Conservation (phyloP, 2,888 invertebrate genomes). For the Acronicta leporina region DNA sequence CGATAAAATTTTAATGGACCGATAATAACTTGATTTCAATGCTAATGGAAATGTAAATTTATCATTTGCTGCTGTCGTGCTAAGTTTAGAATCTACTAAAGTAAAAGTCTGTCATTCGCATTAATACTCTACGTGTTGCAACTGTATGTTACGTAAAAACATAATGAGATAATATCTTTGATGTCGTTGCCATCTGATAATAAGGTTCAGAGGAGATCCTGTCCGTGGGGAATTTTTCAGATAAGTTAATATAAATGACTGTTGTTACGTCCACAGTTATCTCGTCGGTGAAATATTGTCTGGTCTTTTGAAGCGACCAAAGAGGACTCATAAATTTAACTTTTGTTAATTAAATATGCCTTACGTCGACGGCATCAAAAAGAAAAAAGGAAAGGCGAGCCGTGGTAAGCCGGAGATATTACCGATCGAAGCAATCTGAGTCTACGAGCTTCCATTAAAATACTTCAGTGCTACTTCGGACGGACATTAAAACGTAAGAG, state of each 20-base stretch:
- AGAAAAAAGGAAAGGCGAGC: conserved; percentile 40
- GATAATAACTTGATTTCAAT: conserved; percentile 40
- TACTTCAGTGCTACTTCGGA: conserved; percentile 24
- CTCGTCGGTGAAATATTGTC: conserved; percentile 46
- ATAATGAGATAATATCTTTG: conserved; percentile 27
- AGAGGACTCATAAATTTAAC: conserved; percentile 44
- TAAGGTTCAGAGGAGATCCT: conserved; percentile 40
- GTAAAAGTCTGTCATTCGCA: conserved; percentile 6
- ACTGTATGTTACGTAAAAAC: conserved; percentile 14
- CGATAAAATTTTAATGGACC: conserved; percentile 35
- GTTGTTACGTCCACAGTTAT: conserved; percentile 47
- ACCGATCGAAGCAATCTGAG: conserved; percentile 8
- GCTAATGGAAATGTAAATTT: conserved; percentile 37
- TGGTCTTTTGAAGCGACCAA: conserved; percentile 28
- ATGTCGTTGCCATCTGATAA: conserved; percentile 48
- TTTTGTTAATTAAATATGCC: conserved; percentile 52
- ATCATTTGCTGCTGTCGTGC: conserved; percentile 8
- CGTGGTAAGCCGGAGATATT: conserved; percentile 27
- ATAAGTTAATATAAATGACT: conserved; percentile 53
- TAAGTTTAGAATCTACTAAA: conserved; percentile 12
- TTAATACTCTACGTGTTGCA: conserved; percentile 6
- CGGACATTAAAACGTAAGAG: conserved; percentile 21
- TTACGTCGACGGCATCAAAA: conserved; percentile 36
- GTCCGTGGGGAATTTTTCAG: conserved; percentile 34
- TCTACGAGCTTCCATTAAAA: conserved; percentile 26